A percentile compares a stretch with the other conserved stretches of the same genome.
Evolutionary conservation across 2,113 vertebrate species (phyloP).

Genomic region (Perognathus longimembris): DNA sequence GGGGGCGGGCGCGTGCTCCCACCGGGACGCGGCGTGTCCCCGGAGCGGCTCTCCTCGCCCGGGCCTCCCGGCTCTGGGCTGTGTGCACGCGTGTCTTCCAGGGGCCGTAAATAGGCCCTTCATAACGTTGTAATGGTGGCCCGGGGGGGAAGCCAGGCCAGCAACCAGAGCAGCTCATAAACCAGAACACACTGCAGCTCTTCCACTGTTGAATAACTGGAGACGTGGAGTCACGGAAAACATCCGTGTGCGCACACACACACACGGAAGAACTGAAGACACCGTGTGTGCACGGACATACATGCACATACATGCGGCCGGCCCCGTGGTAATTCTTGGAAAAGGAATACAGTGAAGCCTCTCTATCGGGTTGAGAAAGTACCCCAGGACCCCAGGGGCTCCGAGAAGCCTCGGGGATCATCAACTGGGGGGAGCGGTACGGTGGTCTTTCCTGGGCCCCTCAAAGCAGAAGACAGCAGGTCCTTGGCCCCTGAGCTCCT

Average conservation of each 20-base stretch:
- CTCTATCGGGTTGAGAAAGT: neutral
- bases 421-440: accelerated
- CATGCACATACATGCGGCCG: neutral
- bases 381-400: neutral
- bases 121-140: neutral
- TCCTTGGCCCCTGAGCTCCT: accelerated
- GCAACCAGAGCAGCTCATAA: neutral
- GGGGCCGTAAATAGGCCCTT: neutral
- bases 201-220: neutral
- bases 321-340: neutral
- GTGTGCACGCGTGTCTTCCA: neutral
- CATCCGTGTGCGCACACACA: no score
- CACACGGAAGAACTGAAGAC: no score
- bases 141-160: neutral
- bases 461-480: accelerated
- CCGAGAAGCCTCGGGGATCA: accelerated
- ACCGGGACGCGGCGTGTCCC: neutral
- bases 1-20: neutral
- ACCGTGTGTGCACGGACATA: accelerated
- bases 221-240: no score
- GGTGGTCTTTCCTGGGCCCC: accelerated
- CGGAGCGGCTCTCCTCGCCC: accelerated
- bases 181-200: neutral
- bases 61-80: neutral
- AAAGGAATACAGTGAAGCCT: neutral